These are phyloP conservation scores for Myrmophylax atrothorax DNA, from an alignment of 2,113 vertebrate genomes.

Conservation along the genomic window DNA sequence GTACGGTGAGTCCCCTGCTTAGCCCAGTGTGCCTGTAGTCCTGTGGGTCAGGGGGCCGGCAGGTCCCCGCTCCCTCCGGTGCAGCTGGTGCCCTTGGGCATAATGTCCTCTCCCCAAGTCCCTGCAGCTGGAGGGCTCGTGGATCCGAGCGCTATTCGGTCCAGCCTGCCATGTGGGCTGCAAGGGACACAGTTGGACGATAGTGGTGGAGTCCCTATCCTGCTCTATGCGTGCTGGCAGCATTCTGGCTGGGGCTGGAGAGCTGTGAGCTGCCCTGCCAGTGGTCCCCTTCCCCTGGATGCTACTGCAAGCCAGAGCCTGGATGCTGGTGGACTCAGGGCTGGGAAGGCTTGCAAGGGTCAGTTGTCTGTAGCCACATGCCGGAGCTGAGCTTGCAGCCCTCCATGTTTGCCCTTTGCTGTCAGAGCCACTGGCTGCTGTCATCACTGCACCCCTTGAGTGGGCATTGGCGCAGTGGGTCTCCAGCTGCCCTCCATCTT, in stretches of 20 bases:
- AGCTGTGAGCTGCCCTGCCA: neutral
- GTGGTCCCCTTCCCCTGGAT: neutral
- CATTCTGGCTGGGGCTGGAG: neutral
- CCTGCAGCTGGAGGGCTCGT: neutral
- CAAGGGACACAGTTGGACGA: accelerated
- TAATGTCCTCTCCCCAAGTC: neutral
- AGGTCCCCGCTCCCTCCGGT: accelerated
- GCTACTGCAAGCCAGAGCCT: neutral
- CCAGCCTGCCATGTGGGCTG: neutral
- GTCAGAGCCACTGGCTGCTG: neutral
- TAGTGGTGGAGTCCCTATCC: neutral
- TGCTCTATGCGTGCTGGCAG: accelerated
- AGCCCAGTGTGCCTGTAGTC: accelerated
- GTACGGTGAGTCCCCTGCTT: neutral
- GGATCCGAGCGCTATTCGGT: accelerated
- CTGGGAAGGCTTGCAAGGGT: neutral
- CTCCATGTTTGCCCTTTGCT: accelerated
- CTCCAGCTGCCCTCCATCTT: neutral
- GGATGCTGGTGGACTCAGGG: neutral
- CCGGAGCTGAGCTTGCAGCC: accelerated
- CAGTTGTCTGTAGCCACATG: accelerated
- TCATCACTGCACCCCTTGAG: accelerated
- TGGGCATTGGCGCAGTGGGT: neutral
- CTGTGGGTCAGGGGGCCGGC: accelerated
- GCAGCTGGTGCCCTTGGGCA: accelerated